phyloP scores from a whole-genome alignment of 2,113 vertebrate species.

The Paratilapia polleni region DNA sequence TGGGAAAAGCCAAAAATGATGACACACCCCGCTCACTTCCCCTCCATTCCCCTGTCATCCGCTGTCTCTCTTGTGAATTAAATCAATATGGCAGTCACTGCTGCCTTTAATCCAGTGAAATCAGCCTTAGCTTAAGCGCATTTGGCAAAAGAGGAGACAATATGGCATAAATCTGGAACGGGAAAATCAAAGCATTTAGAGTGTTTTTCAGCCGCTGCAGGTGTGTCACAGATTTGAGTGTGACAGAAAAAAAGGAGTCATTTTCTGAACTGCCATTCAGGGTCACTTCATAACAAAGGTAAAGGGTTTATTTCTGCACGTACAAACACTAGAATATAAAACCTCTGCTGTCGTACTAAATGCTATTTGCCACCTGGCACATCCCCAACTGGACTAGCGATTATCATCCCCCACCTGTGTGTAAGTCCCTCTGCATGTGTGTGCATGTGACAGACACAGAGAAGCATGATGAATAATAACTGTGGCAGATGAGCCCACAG shows the following conservation, averaged over 20 bases:
- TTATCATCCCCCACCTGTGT: constrained; percentile 47
- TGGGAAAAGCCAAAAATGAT: constrained; percentile 16
- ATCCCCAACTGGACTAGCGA: constrained; percentile 33
- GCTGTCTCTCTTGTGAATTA: constrained; percentile 22
- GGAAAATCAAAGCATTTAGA: background rate
- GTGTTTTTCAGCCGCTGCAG: constrained; percentile 10
- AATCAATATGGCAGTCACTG: constrained; percentile 53
- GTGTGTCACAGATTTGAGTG: background rate
- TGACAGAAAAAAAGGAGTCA: background rate
- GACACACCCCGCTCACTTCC: background rate
- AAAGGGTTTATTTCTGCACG: background rate
- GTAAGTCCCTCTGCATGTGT: constrained; percentile 8
- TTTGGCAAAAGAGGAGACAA: constrained; percentile 40
- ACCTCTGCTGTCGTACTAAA: background rate
- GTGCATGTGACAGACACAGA: constrained; percentile 16
- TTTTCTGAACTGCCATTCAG: background rate
- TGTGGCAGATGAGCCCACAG: constrained; percentile 64
- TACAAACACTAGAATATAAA: background rate
- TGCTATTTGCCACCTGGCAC: constrained; percentile 49
- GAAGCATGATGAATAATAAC: constrained; percentile 50
- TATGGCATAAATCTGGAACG: constrained; percentile 36
- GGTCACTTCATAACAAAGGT: constrained; percentile 1
- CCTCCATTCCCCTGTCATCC: constrained; percentile 11
- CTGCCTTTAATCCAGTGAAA: constrained; percentile 50
- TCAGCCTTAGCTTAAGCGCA: constrained; percentile 41